Evolutionary conservation across 2,888 invertebrate genomes (phyloP), one percentile per base, ranked within the genome.

Genomic region (Phengaris arion): DNA sequence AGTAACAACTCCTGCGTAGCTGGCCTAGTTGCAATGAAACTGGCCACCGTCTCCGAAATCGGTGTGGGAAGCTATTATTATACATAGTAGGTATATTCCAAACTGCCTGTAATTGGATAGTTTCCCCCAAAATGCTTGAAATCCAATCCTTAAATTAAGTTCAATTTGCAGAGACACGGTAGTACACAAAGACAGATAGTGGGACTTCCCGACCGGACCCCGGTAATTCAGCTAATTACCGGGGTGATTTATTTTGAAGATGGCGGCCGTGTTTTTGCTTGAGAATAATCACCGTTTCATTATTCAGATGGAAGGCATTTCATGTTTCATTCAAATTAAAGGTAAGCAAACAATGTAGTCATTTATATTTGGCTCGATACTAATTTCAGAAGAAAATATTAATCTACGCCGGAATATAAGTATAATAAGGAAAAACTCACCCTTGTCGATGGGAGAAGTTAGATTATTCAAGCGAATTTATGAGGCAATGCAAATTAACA

Each of bases 201-300:
- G 22, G 72, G 12, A 22, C 72, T 72, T 51, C 52, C 51, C 52
- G 35, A 10, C 22, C 68, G 70, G 70, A 70, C 51, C 52, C 6
- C 22, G 12, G 52, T 72, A 35, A 72, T 72, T 72, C n/a, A 54
- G 54, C n/a, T 10, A n/a, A n/a, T n/a, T n/a, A n/a, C n/a, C n/a
- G n/a, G 45, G 45, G 52, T 72, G 72, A 72, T 72, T 72, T 72
- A 72, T 54, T 72, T 72, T 13, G 22, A 52, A 72, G 72, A 54
- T 52, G 72, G 72, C 54, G 72, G 52, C 72, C 10, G 2, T 68
- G n/a, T n/a, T 69, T n/a, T n/a, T 15, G 46, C 12, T 35, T 15
- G 22, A 45, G 35, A 64, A 64, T 22, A 64, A 13, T 64, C 35
- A 35, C 64, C 1, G 6, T 35, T 64, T 13, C 35, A 64, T 64